Conservation (phyloP, 2,797 vertebrate species). For the Typhlichthys subterraneus region DNA sequence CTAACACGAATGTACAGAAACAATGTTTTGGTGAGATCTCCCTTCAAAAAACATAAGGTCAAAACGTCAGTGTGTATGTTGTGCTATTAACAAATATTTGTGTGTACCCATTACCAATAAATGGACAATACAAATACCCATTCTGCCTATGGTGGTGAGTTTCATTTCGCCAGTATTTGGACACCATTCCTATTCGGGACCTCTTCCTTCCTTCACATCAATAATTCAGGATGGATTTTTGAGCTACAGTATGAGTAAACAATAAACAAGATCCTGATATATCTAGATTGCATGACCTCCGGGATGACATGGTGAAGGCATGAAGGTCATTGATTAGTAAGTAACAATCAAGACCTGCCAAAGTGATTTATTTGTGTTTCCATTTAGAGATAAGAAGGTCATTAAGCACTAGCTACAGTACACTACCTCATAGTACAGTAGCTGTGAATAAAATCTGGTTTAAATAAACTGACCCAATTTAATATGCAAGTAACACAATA, state of each 20-base stretch:
- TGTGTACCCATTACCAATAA: neutral
- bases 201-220: constrained; percentile 43
- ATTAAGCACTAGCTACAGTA: neutral
- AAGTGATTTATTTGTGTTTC: constrained; percentile 37
- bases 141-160: neutral
- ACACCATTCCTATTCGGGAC: constrained; percentile 37
- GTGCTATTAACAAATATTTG: neutral
- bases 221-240: constrained; percentile 64
- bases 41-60: no score
- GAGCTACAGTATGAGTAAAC: constrained; percentile 49
- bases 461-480: no score
- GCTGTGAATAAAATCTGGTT: no score
- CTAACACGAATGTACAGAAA: neutral
- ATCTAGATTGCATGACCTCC: constrained; percentile 61
- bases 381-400: constrained; percentile 27
- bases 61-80: neutral
- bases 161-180: constrained; percentile 20
- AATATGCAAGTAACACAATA: no score
- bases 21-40: no score
- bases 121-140: neutral
- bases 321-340: constrained; percentile 60
- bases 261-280: constrained; percentile 54
- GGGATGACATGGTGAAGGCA: constrained; percentile 52
- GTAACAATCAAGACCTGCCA: constrained; percentile 48
- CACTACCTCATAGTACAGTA: no score